Evolutionary conservation across 2,113 vertebrate genomes (phyloP).

Genomic region (Microcebus jonahi): DNA sequence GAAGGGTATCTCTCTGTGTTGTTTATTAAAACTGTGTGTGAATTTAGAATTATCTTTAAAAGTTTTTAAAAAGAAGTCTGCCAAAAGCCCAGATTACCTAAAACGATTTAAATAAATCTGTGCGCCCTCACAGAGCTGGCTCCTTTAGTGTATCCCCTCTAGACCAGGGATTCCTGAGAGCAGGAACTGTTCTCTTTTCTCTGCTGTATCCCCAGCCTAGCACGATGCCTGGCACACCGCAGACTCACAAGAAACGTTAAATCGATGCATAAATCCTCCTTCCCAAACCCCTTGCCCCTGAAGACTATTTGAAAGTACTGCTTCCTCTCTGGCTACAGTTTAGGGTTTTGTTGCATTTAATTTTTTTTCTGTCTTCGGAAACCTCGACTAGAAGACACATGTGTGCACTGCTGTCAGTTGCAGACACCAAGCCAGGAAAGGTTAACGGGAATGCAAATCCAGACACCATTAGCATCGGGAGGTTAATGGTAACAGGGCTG

Average conservation of each 20-base stretch:
- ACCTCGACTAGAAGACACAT: neutral
- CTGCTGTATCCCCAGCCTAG: neutral
- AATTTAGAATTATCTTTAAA: neutral
- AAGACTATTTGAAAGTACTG: neutral
- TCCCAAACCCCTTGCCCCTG: neutral
- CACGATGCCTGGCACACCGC: neutral
- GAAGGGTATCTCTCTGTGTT: neutral
- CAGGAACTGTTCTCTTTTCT: neutral
- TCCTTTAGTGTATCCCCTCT: neutral
- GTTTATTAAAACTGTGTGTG: neutral
- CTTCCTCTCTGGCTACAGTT: constrained; percentile 24
- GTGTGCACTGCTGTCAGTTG: neutral
- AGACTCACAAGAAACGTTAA: neutral
- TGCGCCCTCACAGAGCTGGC: too few relatives aligned
- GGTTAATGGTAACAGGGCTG: constrained; percentile 69
- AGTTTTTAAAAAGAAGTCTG: neutral
- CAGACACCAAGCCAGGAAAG: constrained; percentile 68
- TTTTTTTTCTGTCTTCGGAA: constrained; percentile 27
- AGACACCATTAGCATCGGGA: constrained; percentile 63
- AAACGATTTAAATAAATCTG: neutral
- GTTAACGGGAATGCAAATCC: constrained; percentile 69
- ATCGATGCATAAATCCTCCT: neutral
- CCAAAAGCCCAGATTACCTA: neutral
- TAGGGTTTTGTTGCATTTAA: neutral
- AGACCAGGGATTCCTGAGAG: neutral